Base-by-base conservation (phyloP, 2,888 invertebrate species). In the Dioctria linearis region DNA sequence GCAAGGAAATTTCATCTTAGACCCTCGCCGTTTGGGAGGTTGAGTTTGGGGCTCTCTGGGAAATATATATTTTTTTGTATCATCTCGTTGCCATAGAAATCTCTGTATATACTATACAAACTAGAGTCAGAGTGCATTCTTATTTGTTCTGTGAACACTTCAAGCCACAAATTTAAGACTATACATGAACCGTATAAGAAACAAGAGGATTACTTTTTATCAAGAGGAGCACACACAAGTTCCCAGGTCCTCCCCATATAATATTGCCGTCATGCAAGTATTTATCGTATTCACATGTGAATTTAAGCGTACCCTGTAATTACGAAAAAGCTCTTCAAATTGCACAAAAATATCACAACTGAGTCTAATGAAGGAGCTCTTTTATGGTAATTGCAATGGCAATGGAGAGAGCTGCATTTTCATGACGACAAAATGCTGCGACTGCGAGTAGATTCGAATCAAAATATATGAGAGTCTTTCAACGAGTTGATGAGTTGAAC, bases 231-330 rank as follows among this genome's bases (percentile, higher is more conserved):
- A 67, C 67, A 43, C 67, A 25, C 46, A 46, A n/a, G 40, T 42
- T 13, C 11, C 43, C 67, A 43, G 46, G 9, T 43, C 67, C 46
- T 42, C 25, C 2, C 67, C 67, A 46, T 43, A 67, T 25, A 25
- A 25, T 25, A 67, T 46, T 67, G 67, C 43, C 46, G 67, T 67
- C 67, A 42, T 67, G 9, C 65, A 42, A 67, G 46, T 67, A 67
- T 67, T 67, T 67, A 67, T 67, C 67, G 67, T 67, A 67, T 67
- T 67, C 43, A 46, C 67, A 67, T 67, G 67, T 67, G 67, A 39
- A 66, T 66, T 66, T 66, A 42, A 66, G 66, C 67, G 67, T 46
- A 67, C 43, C 25, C 46, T 46, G 67, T 67, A 67, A 67, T 67
- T 67, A 67, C 67, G 67, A 67, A 67, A 67, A 67, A 67, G 67